A percentile compares a stretch with the other conserved stretches of the same genome.
phyloP scores from a whole-genome alignment of 2,113 vertebrate species.

The Nerophis ophidion region DNA sequence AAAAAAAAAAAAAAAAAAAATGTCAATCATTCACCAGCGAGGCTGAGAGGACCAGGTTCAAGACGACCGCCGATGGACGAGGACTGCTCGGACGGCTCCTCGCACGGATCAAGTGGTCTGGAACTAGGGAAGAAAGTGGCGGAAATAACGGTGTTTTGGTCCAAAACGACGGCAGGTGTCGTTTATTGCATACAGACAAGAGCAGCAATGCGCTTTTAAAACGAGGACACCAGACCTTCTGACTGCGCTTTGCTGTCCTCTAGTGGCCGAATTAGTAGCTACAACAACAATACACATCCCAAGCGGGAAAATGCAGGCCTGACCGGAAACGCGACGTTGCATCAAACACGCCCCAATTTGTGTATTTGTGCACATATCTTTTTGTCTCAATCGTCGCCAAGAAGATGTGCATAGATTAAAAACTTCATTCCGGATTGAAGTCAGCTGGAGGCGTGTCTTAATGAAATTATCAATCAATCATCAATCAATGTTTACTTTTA shows the following conservation, averaged over 20 bases:
- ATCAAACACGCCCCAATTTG: too few relatives aligned
- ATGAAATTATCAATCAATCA: too few relatives aligned
- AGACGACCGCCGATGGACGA: neutral
- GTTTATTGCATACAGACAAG: slow-evolving; percentile 4
- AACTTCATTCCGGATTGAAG: too few relatives aligned
- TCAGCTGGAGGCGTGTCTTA: too few relatives aligned
- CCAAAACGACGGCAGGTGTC: neutral
- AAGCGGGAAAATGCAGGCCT: too few relatives aligned
- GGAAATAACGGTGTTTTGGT: neutral
- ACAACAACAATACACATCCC: neutral
- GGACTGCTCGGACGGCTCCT: neutral
- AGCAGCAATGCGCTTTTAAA: slow-evolving; percentile 6
- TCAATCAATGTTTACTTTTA: too few relatives aligned
- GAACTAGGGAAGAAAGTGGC: neutral
- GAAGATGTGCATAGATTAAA: too few relatives aligned
- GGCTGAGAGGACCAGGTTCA: neutral
- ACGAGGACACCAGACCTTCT: neutral
- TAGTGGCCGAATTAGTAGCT: slow-evolving; percentile 28
- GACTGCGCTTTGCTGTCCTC: slow-evolving; percentile 14
- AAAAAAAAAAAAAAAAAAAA: neutral
- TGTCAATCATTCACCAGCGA: neutral
- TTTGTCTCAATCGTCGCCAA: too few relatives aligned
- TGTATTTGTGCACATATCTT: too few relatives aligned
- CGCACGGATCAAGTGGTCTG: neutral
- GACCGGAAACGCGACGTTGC: too few relatives aligned